Percentiles rank a stretch among this genome's conserved stretches.
Conservation (phyloP, 2,113 vertebrate species). For the Thalassarche chlororhynchos region DNA sequence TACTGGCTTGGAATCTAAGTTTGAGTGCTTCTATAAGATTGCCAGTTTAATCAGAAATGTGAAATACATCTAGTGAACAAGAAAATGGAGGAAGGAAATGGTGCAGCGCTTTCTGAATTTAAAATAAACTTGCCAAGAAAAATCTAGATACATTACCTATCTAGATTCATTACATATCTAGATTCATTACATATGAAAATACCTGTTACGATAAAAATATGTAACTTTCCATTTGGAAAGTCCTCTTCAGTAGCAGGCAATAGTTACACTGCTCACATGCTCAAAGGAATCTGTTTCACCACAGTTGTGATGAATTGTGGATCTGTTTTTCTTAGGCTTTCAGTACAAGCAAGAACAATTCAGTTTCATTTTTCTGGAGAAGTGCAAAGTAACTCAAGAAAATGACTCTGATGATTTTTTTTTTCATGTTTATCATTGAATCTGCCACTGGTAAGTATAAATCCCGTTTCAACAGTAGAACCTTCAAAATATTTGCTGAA, state of each 20-base stretch:
- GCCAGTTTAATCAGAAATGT: background rate
- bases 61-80: background rate
- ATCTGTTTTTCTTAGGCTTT: background rate
- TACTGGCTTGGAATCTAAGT: background rate
- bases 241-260: background rate
- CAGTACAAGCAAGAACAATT: background rate
- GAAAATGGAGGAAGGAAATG: background rate
- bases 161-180: too few species aligned
- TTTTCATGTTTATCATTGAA: background rate
- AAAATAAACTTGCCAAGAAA: background rate
- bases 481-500: background rate
- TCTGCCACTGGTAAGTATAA: conserved; percentile 39
- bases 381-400: background rate
- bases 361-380: background rate
- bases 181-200: too few species aligned
- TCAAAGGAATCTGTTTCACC: background rate
- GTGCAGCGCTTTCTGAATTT: background rate
- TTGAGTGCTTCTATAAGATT: background rate
- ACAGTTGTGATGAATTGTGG: background rate
- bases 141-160: background rate
- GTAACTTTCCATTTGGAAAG: background rate
- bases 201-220: background rate
- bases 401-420: conserved; percentile 26
- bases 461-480: background rate
- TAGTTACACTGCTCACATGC: background rate